These are phyloP conservation scores for Nomada flava DNA, from an alignment of 2,888 invertebrate species.

Conservation along the genomic window DNA sequence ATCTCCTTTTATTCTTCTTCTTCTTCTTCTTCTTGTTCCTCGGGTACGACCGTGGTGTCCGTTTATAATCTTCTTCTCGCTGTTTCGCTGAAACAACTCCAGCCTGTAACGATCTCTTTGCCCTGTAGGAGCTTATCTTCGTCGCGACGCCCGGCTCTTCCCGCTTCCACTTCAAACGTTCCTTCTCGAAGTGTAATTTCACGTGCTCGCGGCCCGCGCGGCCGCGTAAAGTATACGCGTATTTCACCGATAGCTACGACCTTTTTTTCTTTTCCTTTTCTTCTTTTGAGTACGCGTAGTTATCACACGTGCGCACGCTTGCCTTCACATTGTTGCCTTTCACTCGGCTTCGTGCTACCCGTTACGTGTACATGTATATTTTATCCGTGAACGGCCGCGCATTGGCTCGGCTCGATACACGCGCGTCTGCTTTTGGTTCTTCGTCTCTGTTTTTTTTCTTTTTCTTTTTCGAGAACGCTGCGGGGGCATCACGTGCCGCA, in stretches of 20 bases:
- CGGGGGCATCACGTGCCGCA: background rate
- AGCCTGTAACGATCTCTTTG: background rate
- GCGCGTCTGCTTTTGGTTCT: constrained; percentile 6
- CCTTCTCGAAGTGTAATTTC: constrained; percentile 27
- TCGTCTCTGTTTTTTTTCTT: no score
- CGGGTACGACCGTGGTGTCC: background rate
- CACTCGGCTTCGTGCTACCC: constrained; percentile 72
- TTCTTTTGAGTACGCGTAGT: no score
- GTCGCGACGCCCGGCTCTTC: background rate
- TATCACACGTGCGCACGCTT: constrained; percentile 60
- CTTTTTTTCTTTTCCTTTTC: background rate
- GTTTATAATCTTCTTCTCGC: background rate
- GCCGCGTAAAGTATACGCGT: constrained; percentile 14
- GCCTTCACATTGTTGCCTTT: constrained; percentile 82
- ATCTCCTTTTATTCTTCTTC: background rate
- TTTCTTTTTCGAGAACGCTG: background rate
- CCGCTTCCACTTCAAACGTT: constrained; percentile 6
- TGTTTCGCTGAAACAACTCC: constrained; percentile 13
- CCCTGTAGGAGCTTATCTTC: constrained; percentile 3
- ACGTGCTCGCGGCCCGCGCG: constrained; percentile 14
- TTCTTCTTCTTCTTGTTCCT: background rate
- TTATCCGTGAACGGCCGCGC: constrained; percentile 36
- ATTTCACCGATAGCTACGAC: constrained; percentile 20
- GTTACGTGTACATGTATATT: constrained; percentile 42
- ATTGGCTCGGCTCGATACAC: constrained; percentile 15